These are phyloP conservation scores for Saccostrea echinata DNA, from an alignment of 1,140 invertebrate genomes.

Conservation along the genomic window DNA sequence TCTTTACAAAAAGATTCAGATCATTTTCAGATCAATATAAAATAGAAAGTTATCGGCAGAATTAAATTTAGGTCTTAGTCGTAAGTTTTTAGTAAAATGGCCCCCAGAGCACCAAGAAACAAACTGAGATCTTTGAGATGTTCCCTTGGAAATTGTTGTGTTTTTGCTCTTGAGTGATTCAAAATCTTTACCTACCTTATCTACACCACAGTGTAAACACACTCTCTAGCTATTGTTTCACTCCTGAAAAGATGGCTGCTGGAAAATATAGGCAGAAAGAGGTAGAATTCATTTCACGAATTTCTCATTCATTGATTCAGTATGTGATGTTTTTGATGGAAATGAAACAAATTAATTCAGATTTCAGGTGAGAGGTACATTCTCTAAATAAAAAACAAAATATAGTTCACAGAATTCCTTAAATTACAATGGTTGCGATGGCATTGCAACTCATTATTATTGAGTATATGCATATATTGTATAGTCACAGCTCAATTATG, in stretches of 20 bases:
- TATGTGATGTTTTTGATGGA: too few relatives aligned
- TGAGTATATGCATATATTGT: not conserved
- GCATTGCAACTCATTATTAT: not conserved
- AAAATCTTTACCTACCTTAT: not conserved
- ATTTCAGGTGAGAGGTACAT: not conserved
- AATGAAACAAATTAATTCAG: not conserved
- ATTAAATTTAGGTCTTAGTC: too few relatives aligned
- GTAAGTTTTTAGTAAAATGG: not conserved
- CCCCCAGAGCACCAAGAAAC: too few relatives aligned
- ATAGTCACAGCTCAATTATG: too few relatives aligned
- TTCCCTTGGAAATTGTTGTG: not conserved
- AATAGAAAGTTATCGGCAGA: too few relatives aligned
- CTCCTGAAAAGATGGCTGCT: not conserved
- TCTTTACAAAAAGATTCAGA: too few relatives aligned
- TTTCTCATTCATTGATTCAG: too few relatives aligned
- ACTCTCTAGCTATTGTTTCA: not conserved
- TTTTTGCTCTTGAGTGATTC: conserved; percentile 12
- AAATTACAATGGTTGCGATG: not conserved
- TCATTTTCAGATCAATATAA: too few relatives aligned
- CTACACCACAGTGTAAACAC: conserved; percentile 3
- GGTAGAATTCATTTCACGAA: too few relatives aligned
- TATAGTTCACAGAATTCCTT: not conserved
- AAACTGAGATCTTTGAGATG: not conserved
- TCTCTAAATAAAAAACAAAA: not conserved
- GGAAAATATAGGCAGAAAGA: too few relatives aligned